Conservation (phyloP, 1,140 invertebrate species). For the Magallana gigas region DNA sequence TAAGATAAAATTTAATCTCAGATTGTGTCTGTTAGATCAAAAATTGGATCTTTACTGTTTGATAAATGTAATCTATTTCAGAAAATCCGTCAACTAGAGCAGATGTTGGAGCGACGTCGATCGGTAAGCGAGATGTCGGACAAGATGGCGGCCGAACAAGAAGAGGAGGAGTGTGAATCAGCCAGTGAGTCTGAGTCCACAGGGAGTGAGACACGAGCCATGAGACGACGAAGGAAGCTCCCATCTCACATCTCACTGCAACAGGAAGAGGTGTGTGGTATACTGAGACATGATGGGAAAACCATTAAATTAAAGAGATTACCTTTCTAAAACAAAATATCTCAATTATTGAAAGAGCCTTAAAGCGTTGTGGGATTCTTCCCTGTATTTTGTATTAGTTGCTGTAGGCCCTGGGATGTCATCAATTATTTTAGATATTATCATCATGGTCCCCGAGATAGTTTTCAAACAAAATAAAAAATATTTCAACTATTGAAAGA, state of each 20-base stretch:
- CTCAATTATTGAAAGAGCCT: no score
- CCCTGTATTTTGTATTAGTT: no score
- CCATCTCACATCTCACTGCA: constrained; percentile 55
- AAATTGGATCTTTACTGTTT: no score
- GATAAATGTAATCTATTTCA: constrained; percentile 36
- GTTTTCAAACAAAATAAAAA: no score
- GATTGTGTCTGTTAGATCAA: no score
- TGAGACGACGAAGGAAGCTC: constrained; percentile 62
- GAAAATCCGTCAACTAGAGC: constrained; percentile 76
- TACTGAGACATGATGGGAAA: constrained; percentile 83
- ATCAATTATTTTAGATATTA: no score
- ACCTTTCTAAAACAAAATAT: no score
- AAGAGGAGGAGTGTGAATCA: constrained; percentile 48
- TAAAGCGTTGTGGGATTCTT: no score
- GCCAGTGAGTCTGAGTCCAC: constrained; percentile 22
- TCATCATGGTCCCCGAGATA: no score
- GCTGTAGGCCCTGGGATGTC: no score
- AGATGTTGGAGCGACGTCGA: constrained; percentile 81
- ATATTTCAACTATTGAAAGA: no score
- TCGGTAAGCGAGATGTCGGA: neutral
- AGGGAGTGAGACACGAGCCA: constrained; percentile 43
- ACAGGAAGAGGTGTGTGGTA: constrained; percentile 52
- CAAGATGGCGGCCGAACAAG: constrained; percentile 54
- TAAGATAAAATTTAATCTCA: no score
- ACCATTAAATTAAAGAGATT: neutral